Percentiles rank a stretch among this genome's conserved stretches.
These are phyloP conservation scores for Copidosoma aretas DNA, from an alignment of 2,888 invertebrate species.

Conservation along the genomic window DNA sequence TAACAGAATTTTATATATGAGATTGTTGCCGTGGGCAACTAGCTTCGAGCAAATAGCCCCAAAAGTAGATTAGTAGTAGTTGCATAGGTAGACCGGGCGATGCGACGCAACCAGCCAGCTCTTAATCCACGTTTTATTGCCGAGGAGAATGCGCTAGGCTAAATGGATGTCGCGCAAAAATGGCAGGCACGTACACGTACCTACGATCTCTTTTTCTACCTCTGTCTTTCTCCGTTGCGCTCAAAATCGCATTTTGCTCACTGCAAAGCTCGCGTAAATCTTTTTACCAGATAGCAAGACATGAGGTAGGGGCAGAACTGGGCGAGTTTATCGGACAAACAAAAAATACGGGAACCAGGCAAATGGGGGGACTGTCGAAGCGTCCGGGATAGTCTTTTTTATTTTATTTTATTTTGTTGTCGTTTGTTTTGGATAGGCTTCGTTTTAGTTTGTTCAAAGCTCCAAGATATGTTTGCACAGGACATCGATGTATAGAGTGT, in stretches of 20 bases:
- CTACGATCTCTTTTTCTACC: not conserved
- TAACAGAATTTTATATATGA: not conserved
- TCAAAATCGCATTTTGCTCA: not conserved
- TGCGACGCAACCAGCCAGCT: not conserved
- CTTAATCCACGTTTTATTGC: conserved; percentile 29
- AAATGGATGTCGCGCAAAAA: conserved; percentile 16
- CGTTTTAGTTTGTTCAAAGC: too few species aligned
- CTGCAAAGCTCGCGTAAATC: too few species aligned
- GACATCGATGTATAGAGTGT: too few species aligned
- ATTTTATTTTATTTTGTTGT: too few species aligned
- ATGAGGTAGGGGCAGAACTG: not conserved
- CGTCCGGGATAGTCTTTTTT: too few species aligned
- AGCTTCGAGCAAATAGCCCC: not conserved
- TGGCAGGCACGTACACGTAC: conserved; percentile 7
- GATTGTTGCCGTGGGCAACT: not conserved
- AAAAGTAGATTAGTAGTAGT: too few species aligned
- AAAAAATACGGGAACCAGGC: not conserved
- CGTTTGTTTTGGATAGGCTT: too few species aligned
- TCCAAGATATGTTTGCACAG: too few species aligned
- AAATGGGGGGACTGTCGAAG: not conserved
- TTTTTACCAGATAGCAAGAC: too few species aligned
- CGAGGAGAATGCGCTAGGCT: not conserved
- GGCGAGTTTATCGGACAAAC: not conserved
- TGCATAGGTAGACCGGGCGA: too few species aligned
- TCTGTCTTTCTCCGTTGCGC: not conserved